phyloP scores from a whole-genome alignment of 2,888 invertebrate genomes.

The Luperina nickerlii region DNA sequence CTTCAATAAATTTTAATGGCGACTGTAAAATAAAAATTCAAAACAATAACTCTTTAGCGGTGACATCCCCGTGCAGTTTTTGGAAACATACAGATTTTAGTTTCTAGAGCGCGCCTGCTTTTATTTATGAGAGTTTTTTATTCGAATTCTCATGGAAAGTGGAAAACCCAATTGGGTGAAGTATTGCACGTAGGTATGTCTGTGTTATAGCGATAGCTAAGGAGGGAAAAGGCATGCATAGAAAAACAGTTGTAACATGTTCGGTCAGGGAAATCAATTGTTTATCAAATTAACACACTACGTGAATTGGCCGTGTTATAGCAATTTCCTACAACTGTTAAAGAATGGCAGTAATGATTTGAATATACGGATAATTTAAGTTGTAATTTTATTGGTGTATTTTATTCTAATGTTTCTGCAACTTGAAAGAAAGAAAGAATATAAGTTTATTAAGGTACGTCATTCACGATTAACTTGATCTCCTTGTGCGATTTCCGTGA shows the following conservation, averaged over 20 bases:
- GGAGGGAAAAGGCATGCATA: too few species aligned
- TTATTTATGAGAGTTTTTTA: not conserved
- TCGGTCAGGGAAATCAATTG: not conserved
- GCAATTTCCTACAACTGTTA: not conserved
- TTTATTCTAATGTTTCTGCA: not conserved
- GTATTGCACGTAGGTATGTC: not conserved
- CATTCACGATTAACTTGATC: not conserved
- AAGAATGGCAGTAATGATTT: not conserved
- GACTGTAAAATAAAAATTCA: conserved; percentile 20
- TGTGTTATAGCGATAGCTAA: not conserved
- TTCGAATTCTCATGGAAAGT: not conserved
- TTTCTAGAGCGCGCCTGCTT: conserved; percentile 9
- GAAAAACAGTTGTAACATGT: not conserved
- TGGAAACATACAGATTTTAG: conserved; percentile 46
- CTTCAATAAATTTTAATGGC: conserved; percentile 10
- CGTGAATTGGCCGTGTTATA: not conserved
- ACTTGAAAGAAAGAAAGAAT: not conserved
- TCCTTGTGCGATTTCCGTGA: not conserved
- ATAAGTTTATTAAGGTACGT: not conserved
- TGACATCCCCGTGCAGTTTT: conserved; percentile 39
- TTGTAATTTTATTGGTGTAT: not conserved
- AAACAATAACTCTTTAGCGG: conserved; percentile 36
- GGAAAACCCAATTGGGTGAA: not conserved
- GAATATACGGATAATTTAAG: not conserved
- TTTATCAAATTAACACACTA: not conserved